Evolutionary conservation across 1,140 invertebrate species (phyloP), one percentile per base, ranked within the genome.

Genomic region (Pogonomyrmex barbatus): DNA sequence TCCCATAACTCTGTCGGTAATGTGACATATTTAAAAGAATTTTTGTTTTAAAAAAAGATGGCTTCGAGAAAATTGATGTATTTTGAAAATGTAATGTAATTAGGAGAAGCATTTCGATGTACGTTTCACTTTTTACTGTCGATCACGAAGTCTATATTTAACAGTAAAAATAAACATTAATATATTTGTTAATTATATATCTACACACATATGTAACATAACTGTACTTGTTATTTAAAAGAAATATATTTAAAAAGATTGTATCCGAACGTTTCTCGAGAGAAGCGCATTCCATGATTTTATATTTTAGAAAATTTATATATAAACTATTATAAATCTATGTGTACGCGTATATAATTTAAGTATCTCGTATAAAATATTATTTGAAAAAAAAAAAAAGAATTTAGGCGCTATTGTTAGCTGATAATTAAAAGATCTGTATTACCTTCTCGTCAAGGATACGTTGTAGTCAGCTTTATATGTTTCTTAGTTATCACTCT

Each of bases 1-100:
- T 86, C 60, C 60, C n/a, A n/a, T n/a, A 77, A 60, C 89, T 89
- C 90, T 30, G 92, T 90, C 90, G 91, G 88, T 90, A 92, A 87
- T 9, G 77, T 68, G 83, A 88, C 17, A 63, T 67, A 56, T 73
- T 56, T 33, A 50, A 24, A n/a, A 42, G n/a, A 56, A 63, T 33
- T 45, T 24, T 68, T 79, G 24, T 71, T 71, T 33, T 24, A 24
- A 45, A 71, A 58, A 58, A 54, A 30, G 6, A 24, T n/a, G n/a
- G 24, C 9, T n/a, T 17, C 42, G n/a, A n/a, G 2, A 2, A 45
- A 14, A 36, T 2, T 0, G 47, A 36, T 0, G 10, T 42, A n/a
- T 73, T 17, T 3, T 14, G 4, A 42, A 58, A 75, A 75, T 24
- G 10, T 50, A 50, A 47, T 33, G 0, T 2, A 24, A 24, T 24